A percentile compares a stretch with the other conserved stretches of the same genome.
Conservation (phyloP, 2,888 invertebrate genomes). For the Baccha elongata region DNA sequence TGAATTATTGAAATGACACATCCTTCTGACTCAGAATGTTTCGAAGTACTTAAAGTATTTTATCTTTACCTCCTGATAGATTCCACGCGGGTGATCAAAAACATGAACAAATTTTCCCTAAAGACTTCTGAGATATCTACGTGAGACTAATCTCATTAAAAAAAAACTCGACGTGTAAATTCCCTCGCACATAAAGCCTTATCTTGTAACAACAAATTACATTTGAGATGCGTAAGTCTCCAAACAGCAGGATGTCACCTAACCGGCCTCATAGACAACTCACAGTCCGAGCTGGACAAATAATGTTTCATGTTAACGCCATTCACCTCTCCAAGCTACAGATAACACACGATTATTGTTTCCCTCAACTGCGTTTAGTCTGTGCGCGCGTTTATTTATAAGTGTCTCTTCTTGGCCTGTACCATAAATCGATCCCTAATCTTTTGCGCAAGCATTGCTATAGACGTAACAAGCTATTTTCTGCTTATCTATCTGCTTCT, state of each 20-base stretch:
- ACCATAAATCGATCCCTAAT: conserved; percentile 72
- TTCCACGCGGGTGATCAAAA: neutral
- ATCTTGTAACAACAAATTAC: conserved; percentile 41
- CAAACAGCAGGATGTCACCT: conserved; percentile 48
- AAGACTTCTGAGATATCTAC: neutral
- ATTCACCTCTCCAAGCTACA: conserved; percentile 54
- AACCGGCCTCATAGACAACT: conserved; percentile 46
- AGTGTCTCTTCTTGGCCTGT: conserved; percentile 35
- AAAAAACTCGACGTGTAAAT: conserved; percentile 14
- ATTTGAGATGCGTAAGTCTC: conserved; percentile 34
- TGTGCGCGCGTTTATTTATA: conserved; percentile 24
- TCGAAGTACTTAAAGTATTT: too few relatives aligned
- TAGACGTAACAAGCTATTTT: conserved; percentile 56
- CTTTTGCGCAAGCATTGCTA: conserved; percentile 28
- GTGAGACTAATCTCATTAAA: conserved; percentile 22
- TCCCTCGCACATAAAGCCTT: conserved; percentile 15
- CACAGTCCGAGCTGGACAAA: conserved; percentile 34
- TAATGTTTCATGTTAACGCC: conserved; percentile 66
- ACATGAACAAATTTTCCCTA: neutral
- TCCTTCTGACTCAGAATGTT: too few relatives aligned
- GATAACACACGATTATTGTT: conserved; percentile 70
- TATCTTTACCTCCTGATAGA: conserved; percentile 10
- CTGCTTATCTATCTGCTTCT: conserved; percentile 1
- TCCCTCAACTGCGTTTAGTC: conserved; percentile 27
- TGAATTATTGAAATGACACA: too few relatives aligned